A percentile compares a stretch with the other conserved stretches of the same genome.
Evolutionary conservation across 2,797 vertebrate species (phyloP).

Genomic region (Threskiornis aethiopicus): DNA sequence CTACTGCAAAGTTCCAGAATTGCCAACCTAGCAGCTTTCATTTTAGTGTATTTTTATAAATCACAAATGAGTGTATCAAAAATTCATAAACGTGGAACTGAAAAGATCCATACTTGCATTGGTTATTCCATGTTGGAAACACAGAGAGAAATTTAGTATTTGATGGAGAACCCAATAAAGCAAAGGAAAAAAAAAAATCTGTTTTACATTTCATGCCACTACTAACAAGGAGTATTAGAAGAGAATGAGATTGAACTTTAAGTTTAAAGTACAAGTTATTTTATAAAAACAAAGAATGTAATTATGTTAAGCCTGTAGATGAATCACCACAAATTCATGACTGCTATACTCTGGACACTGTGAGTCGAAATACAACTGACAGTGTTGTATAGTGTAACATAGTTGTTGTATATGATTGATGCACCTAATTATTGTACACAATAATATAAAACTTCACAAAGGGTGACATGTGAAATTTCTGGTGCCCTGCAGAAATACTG

Average conservation of each 20-base stretch:
- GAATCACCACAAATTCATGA: neutral
- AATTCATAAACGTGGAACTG: neutral
- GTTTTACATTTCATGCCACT: neutral
- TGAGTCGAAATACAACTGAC: neutral
- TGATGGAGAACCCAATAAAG: neutral
- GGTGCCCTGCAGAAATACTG: neutral
- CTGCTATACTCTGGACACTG: neutral
- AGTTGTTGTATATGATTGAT: neutral
- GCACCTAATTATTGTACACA: neutral
- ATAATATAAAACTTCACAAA: neutral
- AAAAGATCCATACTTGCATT: neutral
- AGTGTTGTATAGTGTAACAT: neutral
- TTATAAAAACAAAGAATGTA: neutral
- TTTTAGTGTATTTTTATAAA: neutral
- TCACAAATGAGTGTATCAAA: neutral
- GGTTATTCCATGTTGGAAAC: neutral
- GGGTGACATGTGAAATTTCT: neutral
- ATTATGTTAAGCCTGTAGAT: neutral
- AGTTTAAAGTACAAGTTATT: neutral
- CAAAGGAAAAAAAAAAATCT: neutral
- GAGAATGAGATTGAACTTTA: neutral
- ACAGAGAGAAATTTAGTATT: neutral
- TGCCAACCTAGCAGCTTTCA: neutral
- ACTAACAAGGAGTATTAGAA: neutral
- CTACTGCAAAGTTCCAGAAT: neutral